Conservation (phyloP, 2,888 invertebrate genomes). For the Chaitophorus viminalis region DNA sequence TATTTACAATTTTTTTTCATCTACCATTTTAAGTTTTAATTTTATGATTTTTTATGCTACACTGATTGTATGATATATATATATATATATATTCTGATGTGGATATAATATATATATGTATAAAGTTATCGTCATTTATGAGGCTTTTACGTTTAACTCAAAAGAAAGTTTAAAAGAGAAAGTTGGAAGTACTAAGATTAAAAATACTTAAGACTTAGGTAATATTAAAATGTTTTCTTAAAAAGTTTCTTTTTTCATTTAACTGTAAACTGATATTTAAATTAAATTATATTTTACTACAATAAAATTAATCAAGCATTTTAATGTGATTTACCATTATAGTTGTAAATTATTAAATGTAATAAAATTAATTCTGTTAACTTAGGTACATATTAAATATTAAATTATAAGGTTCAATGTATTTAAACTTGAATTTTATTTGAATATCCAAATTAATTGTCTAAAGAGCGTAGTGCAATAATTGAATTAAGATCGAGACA, state of each 20-base stretch:
- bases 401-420: no score
- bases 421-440: no score
- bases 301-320: background rate
- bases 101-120: no score
- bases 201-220: conserved; percentile 25
- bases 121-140: conserved; percentile 22
- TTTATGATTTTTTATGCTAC: conserved; percentile 17
- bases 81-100: no score
- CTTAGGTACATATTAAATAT: no score
- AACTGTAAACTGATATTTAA: conserved; percentile 32
- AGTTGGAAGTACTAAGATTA: conserved; percentile 37
- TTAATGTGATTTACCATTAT: background rate
- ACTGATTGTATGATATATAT: background rate
- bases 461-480: no score
- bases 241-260: conserved; percentile 15
- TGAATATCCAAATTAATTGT: no score
- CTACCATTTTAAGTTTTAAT: background rate
- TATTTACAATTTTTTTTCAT: background rate
- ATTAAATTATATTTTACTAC: conserved; percentile 11
- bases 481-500: no score
- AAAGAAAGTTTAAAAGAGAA: conserved; percentile 20
- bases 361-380: background rate
- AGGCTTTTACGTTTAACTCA: conserved; percentile 15
- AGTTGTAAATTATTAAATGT: background rate
- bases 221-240: conserved; percentile 18